Percentiles rank a stretch among this genome's conserved stretches.
Evolutionary conservation across 2,888 invertebrate species (phyloP).

Genomic region (Drosophila glabriapex): DNA sequence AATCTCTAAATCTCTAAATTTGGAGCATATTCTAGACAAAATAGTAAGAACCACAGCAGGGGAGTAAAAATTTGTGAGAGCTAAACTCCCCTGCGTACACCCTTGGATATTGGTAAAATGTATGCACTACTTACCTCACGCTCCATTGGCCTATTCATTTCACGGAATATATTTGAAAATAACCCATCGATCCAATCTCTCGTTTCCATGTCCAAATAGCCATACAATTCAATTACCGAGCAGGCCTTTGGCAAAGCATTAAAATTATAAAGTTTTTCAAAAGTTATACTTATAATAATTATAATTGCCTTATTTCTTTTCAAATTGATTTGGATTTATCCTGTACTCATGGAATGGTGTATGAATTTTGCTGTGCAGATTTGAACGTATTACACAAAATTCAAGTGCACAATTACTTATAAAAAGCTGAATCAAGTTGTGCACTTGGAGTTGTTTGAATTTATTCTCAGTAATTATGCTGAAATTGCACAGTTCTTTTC

Average conservation of each 20-base stretch:
- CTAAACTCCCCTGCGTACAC: neutral
- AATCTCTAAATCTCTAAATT: neutral
- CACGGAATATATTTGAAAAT: conserved; percentile 95
- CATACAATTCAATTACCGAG: conserved; percentile 95
- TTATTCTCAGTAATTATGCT: neutral
- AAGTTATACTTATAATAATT: neutral
- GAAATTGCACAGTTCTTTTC: conserved; percentile 6
- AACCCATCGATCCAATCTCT: conserved; percentile 97
- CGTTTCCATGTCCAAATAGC: conserved; percentile 93
- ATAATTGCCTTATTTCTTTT: neutral
- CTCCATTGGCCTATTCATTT: conserved; percentile 91
- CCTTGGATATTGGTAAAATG: conserved; percentile 1
- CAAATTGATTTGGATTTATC: neutral
- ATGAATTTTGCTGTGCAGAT: neutral
- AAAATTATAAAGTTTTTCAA: neutral
- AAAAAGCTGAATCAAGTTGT: conserved; percentile 3
- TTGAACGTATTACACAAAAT: neutral
- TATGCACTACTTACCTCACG: conserved; percentile 81
- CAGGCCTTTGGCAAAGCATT: conserved; percentile 88
- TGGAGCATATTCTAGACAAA: neutral
- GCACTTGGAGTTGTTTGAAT: neutral
- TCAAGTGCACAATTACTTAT: neutral
- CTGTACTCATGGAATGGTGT: neutral
- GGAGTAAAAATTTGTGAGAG: neutral
- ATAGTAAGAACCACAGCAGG: neutral